Evolutionary conservation across 2,113 vertebrate genomes (phyloP).

Genomic region (Tauraco erythrolophus): DNA sequence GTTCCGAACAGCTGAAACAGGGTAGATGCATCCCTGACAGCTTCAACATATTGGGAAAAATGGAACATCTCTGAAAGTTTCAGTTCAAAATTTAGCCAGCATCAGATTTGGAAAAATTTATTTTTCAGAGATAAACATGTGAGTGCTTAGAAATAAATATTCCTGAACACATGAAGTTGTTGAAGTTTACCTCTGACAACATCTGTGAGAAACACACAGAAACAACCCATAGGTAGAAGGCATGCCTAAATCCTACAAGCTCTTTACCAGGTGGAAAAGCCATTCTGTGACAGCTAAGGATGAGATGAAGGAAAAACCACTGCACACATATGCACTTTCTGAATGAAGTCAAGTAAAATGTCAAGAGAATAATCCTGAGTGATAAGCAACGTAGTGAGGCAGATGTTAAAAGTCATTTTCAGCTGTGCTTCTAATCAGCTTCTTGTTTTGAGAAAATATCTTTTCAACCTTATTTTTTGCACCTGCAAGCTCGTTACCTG

Average conservation of each 20-base stretch:
- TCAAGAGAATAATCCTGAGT: neutral
- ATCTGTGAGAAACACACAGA: neutral
- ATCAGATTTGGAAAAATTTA: neutral
- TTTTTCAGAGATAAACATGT: neutral
- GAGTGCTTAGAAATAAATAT: neutral
- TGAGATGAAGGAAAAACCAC: neutral
- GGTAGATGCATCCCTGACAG: neutral
- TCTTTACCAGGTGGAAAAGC: neutral
- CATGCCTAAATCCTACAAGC: neutral
- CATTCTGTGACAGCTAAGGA: neutral
- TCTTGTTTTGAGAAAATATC: neutral
- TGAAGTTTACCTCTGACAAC: neutral
- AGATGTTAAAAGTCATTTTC: neutral
- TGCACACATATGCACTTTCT: neutral
- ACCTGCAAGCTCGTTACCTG: neutral
- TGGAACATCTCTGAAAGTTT: neutral
- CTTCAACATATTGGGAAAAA: neutral
- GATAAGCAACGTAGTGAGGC: neutral
- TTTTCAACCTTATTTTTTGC: neutral
- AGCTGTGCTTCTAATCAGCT: neutral
- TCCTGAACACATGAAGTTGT: neutral
- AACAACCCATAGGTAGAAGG: neutral
- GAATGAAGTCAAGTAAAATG: neutral
- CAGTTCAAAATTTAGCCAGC: neutral
- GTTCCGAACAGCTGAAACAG: neutral